These are phyloP conservation scores for Fragum sueziense DNA, from an alignment of 2,888 invertebrate genomes.

Conservation along the genomic window DNA sequence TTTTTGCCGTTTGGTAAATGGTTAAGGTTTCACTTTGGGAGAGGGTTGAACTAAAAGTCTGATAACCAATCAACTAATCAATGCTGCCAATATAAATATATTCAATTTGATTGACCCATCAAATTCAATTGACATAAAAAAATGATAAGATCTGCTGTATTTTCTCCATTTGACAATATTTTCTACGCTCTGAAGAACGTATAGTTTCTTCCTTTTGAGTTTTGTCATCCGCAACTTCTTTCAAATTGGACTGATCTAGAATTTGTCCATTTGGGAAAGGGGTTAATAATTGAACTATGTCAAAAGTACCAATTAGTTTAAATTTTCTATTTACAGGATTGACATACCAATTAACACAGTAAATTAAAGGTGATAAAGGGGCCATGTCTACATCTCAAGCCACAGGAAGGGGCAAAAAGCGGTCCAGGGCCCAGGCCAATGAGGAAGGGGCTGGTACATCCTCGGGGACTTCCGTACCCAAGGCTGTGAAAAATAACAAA, in stretches of 20 bases:
- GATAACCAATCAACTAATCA: not conserved
- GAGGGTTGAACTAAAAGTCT: not conserved
- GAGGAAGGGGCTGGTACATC: constrained; percentile 61
- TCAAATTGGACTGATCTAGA: not conserved
- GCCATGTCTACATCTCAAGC: constrained; percentile 35
- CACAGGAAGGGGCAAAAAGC: constrained; percentile 57
- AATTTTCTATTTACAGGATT: not conserved
- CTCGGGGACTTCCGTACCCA: constrained; percentile 37
- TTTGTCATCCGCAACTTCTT: not conserved
- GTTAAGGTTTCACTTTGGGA: not conserved
- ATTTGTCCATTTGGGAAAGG: not conserved
- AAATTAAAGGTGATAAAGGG: not conserved
- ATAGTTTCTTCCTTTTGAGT: not conserved
- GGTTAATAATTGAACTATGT: not conserved
- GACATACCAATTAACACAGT: not conserved
- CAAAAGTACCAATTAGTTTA: not conserved
- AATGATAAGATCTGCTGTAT: not conserved
- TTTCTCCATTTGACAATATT: not conserved
- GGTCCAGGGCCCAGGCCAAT: constrained; percentile 58
- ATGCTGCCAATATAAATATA: not conserved
- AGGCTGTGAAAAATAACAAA: constrained; percentile 58
- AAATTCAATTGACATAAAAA: not conserved
- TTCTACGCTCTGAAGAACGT: not conserved
- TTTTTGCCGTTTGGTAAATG: no score
- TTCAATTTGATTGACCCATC: not conserved